Conservation (phyloP, 2,797 vertebrate species). For the Catharus ustulatus region DNA sequence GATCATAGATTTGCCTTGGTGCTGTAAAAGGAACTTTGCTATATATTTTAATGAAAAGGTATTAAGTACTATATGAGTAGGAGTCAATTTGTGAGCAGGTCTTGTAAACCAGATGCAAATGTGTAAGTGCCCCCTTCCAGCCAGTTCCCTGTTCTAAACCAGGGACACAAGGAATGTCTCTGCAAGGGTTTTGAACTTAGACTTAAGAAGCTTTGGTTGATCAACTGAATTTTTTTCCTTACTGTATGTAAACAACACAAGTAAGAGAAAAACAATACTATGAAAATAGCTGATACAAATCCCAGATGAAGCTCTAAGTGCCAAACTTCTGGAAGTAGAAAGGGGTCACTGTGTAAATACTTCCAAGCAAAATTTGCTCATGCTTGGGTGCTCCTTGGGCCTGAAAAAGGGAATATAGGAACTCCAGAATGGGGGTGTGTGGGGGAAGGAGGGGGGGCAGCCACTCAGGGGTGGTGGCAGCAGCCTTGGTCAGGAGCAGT, state of each 20-base stretch:
- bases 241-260: background rate
- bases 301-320: background rate
- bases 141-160: background rate
- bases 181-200: background rate
- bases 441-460: background rate
- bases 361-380: background rate
- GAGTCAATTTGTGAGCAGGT: background rate
- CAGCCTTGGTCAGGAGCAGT: background rate
- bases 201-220: background rate
- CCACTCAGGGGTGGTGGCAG: background rate
- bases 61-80: background rate
- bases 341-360: background rate
- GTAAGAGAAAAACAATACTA: background rate
- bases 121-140: background rate
- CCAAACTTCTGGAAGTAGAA: background rate
- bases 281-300: background rate
- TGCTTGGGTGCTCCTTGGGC: background rate
- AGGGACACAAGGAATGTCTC: background rate
- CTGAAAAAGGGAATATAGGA: background rate
- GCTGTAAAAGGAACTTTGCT: background rate
- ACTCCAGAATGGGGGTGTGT: background rate
- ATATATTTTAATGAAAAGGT: background rate
- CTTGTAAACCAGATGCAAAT: background rate
- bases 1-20: background rate
- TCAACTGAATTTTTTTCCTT: background rate